Percentiles rank a stretch among this genome's conserved stretches.
Conservation (phyloP, 2,888 invertebrate genomes). For the Ennomos quercinarius region DNA sequence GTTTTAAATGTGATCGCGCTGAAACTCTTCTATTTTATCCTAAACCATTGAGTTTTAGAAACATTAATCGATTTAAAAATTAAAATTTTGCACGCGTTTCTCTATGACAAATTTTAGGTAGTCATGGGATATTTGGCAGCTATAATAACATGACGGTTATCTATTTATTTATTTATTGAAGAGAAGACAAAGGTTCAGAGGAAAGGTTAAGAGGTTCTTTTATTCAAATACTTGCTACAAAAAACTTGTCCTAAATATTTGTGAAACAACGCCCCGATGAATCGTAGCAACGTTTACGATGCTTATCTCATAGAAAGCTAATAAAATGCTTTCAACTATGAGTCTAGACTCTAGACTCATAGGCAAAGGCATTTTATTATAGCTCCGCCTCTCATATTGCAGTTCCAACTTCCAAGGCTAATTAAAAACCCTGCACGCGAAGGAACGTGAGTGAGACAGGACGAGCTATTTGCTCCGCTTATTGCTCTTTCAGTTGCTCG, state of each 20-base stretch:
- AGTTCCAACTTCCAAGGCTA: slow-evolving; percentile 53
- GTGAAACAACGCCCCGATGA: slow-evolving; percentile 9
- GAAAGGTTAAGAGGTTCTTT: no score
- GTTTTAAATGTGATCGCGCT: slow-evolving; percentile 2
- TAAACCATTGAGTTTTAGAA: no score
- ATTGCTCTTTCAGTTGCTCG: slow-evolving; percentile 51
- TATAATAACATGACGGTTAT: no score
- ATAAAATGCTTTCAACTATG: slow-evolving; percentile 26
- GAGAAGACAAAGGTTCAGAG: no score
- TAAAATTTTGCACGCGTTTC: no score
- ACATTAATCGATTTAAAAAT: no score
- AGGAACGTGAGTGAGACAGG: slow-evolving; percentile 40
- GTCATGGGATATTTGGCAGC: neutral
- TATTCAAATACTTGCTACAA: slow-evolving; percentile 6
- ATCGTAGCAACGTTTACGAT: slow-evolving; percentile 3
- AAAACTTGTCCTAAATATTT: slow-evolving; percentile 20
- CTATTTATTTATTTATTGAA: no score
- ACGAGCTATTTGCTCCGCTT: slow-evolving; percentile 46
- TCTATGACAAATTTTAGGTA: neutral
- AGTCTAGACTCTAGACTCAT: slow-evolving; percentile 11
- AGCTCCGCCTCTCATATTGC: slow-evolving; percentile 15
- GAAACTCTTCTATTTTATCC: neutral
- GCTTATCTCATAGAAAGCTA: slow-evolving; percentile 26
- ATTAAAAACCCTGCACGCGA: slow-evolving; percentile 63
- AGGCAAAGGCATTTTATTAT: no score